Evolutionary conservation across 2,797 vertebrate genomes (phyloP).

Genomic region (Glyptemys insculpta): DNA sequence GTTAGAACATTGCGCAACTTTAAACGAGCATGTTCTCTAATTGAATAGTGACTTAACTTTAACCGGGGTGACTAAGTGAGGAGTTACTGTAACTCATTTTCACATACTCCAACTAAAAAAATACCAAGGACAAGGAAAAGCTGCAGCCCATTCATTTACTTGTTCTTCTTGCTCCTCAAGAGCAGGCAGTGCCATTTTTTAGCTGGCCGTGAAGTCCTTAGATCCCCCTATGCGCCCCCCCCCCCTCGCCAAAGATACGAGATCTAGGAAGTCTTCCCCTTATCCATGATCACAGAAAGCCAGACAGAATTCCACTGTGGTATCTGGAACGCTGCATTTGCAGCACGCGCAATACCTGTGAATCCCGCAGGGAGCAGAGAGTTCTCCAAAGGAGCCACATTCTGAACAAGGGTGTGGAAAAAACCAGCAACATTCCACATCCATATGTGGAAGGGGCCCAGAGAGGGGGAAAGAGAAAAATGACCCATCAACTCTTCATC

Average conservation of each 20-base stretch:
- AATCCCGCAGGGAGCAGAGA: not conserved
- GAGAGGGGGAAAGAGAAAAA: not conserved
- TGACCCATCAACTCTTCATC: not conserved
- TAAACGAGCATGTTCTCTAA: no score
- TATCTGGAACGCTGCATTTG: not conserved
- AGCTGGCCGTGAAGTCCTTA: not conserved
- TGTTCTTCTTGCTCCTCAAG: not conserved
- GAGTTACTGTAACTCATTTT: not conserved
- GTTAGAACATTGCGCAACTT: no score
- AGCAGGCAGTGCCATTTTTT: not conserved
- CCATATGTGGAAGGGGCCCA: not conserved
- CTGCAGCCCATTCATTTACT: not conserved
- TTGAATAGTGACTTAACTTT: no score
- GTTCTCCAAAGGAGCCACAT: accelerated
- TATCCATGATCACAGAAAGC: not conserved
- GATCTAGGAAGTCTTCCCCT: not conserved
- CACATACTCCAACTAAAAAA: not conserved
- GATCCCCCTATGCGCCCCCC: not conserved
- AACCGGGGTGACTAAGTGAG: no score
- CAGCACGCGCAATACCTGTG: not conserved
- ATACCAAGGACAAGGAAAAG: not conserved
- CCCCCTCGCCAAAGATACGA: not conserved
- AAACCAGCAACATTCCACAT: not conserved
- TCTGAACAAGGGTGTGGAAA: not conserved
- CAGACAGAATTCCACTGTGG: not conserved